phyloP scores from a whole-genome alignment of 2,797 vertebrate species.

The Sebastes nivosus region DNA sequence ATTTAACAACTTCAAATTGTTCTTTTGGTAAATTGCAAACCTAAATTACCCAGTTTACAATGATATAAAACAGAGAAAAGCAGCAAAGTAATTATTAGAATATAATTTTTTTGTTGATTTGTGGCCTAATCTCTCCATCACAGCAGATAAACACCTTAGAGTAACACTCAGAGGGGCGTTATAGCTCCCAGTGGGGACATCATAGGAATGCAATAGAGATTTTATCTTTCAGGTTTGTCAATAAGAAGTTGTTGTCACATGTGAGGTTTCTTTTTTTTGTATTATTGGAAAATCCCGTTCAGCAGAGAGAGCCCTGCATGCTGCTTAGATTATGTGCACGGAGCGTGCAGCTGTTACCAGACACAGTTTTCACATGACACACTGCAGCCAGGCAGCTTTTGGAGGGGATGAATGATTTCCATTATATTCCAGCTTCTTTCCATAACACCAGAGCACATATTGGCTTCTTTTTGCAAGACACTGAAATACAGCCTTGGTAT shows the following conservation, averaged over 20 bases:
- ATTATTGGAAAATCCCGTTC: constrained; percentile 12
- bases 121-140: neutral
- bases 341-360: constrained; percentile 53
- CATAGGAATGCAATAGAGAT: neutral
- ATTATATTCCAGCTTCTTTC: constrained; percentile 23
- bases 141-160: neutral
- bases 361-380: constrained; percentile 54
- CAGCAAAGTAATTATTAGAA: neutral
- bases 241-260: neutral
- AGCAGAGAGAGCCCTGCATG: neutral
- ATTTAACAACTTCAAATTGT: neutral
- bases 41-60: neutral
- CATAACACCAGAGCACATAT: neutral
- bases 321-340: constrained; percentile 24
- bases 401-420: constrained; percentile 19
- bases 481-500: constrained; percentile 47
- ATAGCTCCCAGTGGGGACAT: neutral
- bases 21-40: neutral
- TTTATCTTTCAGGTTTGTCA: neutral
- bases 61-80: neutral
- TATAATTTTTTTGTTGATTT: neutral
- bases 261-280: neutral
- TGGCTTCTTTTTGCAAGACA: constrained; percentile 1
- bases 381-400: constrained; percentile 34
- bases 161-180: neutral